Base-by-base conservation (phyloP, 1,140 invertebrate species). In the Aphelenchoides fujianensis region DNA sequence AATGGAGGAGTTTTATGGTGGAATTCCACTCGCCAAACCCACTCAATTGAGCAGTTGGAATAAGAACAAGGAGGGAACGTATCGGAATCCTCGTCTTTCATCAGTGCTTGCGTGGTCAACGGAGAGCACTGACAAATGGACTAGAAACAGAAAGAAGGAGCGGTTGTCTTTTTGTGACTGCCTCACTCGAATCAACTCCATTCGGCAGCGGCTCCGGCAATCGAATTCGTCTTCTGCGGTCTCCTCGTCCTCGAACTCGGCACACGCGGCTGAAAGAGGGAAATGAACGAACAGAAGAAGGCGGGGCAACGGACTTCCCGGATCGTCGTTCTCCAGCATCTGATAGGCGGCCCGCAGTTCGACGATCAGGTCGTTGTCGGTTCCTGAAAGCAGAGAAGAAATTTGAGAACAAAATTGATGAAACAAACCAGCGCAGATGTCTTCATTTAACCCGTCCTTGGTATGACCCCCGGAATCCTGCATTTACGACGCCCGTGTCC, bases 281-380 rank as follows among this genome's bases (percentile, higher is more conserved):
- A n/a, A n/a, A n/a, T n/a, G n/a, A n/a, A n/a, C n/a, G n/a, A n/a
- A n/a, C n/a, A n/a, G n/a, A n/a, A n/a, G n/a, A n/a, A n/a, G n/a
- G n/a, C n/a, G n/a, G n/a, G n/a, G n/a, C n/a, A n/a, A n/a, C n/a
- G n/a, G n/a, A n/a, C n/a, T 83, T 66, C 82, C 82, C 67, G 81
- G 62, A 7, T 84, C 82, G 34, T 84, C 81, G 67, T 83, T 83
- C 28, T 74, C 74, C 3, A 83, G 68, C 82, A 83, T 84, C 52
- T 81, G 59, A 61, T 83, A 83, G n/a, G 64, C 35, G 2, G 82
- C 82, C n/a, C 79, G 74, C 16, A 83, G 74, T 34, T 83, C 83
- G n/a, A 82, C 82, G 9, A 70, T 77, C 7, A 79, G 74, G 62
- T 82, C 80, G 64, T 83, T 76, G 48, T 71, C 70, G 63, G 73